Conservation (phyloP, 2,797 vertebrate species). For the Oreonectes daqikongensis region DNA sequence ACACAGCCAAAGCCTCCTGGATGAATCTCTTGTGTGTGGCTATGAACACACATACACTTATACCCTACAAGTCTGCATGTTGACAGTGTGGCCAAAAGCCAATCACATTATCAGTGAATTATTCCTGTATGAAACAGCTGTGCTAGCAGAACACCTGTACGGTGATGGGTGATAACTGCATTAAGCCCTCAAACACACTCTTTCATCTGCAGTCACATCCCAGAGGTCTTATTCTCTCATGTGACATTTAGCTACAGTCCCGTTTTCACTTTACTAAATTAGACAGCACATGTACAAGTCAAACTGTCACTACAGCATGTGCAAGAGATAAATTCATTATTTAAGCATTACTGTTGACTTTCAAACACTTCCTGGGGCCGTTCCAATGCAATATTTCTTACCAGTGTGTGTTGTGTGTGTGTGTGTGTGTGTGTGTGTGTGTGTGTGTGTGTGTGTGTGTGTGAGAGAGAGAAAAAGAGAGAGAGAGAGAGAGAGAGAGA, state of each 20-base stretch:
- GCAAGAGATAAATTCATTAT: conserved; percentile 34
- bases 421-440: conserved; percentile 3
- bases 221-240: conserved; percentile 12
- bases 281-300: conserved; percentile 4
- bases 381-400: too few relatives aligned
- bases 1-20: not conserved
- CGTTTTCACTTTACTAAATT: conserved; percentile 16
- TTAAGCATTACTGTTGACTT: conserved; percentile 31
- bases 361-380: conserved; percentile 13
- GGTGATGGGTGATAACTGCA: conserved; percentile 11
- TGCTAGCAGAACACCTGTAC: conserved; percentile 27
- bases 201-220: conserved; percentile 17
- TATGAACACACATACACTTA: not conserved
- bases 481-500: not conserved
- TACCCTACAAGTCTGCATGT: conserved; percentile 18
- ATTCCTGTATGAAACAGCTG: conserved; percentile 43
- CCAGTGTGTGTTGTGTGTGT: too few relatives aligned
- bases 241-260: conserved; percentile 16
- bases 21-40: not conserved
- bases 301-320: conserved; percentile 23
- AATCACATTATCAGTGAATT: conserved; percentile 45
- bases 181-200: conserved; percentile 24
- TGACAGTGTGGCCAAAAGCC: conserved; percentile 36
- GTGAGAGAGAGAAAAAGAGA: not conserved
- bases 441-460: not conserved